phyloP scores from a whole-genome alignment of 2,797 vertebrate genomes.

The Pipistrellus pygmaeus region DNA sequence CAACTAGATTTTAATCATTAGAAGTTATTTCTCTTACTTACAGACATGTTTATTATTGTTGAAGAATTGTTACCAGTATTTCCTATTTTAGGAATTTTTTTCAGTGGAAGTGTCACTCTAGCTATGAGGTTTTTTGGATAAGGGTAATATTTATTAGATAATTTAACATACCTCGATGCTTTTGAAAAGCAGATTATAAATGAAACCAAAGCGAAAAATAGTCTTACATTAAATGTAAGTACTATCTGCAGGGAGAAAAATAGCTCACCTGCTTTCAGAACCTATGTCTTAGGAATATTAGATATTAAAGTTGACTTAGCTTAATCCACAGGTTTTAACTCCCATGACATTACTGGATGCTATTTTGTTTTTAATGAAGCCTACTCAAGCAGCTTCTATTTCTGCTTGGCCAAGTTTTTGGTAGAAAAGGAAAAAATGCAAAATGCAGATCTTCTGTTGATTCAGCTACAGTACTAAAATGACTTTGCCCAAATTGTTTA shows the following conservation, averaged over 20 bases:
- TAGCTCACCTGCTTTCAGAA: neutral
- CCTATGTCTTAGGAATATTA: neutral
- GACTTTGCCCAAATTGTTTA: conserved; percentile 67
- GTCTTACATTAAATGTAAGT: neutral
- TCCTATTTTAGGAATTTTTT: neutral
- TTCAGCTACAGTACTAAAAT: conserved; percentile 69
- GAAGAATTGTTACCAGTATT: neutral
- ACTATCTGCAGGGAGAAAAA: neutral
- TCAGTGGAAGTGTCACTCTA: neutral
- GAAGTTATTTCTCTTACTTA: conserved; percentile 9
- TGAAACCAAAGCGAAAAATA: neutral
- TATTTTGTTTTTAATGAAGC: neutral
- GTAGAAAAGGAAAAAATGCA: neutral
- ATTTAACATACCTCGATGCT: neutral
- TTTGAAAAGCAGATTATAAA: conserved; percentile 46
- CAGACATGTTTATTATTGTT: neutral
- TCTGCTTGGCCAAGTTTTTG: conserved; percentile 48
- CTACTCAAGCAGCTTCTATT: neutral
- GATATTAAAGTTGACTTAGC: neutral
- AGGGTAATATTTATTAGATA: neutral
- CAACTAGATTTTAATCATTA: neutral
- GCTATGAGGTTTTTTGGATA: neutral
- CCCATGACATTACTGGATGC: neutral
- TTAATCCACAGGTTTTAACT: neutral
- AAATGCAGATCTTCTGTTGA: conserved; percentile 34